phyloP scores from a whole-genome alignment of 2,113 vertebrate species.

The Cheilinus undulatus region DNA sequence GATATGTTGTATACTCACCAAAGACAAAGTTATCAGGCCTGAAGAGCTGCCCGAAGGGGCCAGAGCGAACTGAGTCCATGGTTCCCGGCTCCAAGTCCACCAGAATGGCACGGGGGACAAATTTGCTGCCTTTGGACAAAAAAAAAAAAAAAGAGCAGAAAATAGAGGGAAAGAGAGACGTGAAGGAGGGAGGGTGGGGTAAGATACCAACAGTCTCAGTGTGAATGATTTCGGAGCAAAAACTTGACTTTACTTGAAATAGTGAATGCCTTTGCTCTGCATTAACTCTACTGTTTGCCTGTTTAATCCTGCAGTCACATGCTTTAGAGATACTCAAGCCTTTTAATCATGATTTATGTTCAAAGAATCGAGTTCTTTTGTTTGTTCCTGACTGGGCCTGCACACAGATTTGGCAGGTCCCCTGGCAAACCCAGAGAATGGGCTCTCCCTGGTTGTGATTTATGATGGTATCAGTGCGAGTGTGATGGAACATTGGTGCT shows the following conservation, averaged over 20 bases:
- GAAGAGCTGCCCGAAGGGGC: constrained; percentile 85
- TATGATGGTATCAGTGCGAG: no score
- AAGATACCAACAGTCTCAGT: constrained; percentile 42
- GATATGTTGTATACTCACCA: constrained; percentile 69
- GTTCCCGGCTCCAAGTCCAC: constrained; percentile 85
- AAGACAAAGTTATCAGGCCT: constrained; percentile 86
- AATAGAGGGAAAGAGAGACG: constrained; percentile 14
- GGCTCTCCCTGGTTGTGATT: no score
- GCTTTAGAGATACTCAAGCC: no score
- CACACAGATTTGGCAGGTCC: no score
- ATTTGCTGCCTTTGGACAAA: constrained; percentile 78
- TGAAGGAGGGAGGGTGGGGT: constrained; percentile 28
- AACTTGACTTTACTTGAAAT: not conserved
- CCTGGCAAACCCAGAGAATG: no score
- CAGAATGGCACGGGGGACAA: constrained; percentile 83
- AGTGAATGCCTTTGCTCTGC: not conserved
- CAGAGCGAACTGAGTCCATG: constrained; percentile 85
- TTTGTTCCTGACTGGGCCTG: no score
- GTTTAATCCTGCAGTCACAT: no score
- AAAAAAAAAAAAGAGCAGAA: not conserved
- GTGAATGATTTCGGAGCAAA: constrained; percentile 5
- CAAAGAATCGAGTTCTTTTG: no score
- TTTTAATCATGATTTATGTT: no score
- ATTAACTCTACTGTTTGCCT: no score
- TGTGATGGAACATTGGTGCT: no score